A percentile compares a stretch with the other conserved stretches of the same genome.
These are phyloP conservation scores for Tonatia bakeri DNA, from an alignment of 2,113 vertebrate species.

Conservation along the genomic window DNA sequence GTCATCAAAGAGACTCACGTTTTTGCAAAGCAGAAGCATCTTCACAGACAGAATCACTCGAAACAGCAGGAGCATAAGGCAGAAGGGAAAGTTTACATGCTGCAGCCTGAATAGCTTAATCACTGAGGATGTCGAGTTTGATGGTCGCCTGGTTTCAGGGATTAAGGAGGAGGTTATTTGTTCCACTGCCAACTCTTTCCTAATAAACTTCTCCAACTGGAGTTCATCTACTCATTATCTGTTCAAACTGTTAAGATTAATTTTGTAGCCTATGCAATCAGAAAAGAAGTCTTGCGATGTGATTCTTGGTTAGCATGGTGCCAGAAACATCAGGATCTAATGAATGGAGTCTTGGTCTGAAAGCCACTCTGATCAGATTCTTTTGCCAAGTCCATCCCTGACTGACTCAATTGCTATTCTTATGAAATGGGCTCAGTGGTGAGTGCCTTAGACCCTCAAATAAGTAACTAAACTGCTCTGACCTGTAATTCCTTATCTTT, in stretches of 20 bases:
- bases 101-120: slow-evolving; percentile 17
- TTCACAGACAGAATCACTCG: not conserved
- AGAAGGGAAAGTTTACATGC: not conserved
- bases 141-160: slow-evolving; percentile 66
- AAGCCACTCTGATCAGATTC: not conserved
- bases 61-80: not conserved
- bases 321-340: slow-evolving; percentile 66
- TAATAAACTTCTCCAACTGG: slow-evolving; percentile 55
- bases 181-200: slow-evolving; percentile 58
- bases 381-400: slow-evolving; percentile 30
- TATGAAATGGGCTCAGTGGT: slow-evolving; percentile 37
- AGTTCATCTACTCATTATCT: slow-evolving; percentile 54
- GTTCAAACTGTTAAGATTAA: slow-evolving; percentile 62
- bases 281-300: slow-evolving; percentile 41
- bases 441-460: not conserved
- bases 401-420: not conserved
- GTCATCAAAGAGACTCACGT: slow-evolving; percentile 20
- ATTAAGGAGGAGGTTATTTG: slow-evolving; percentile 60
- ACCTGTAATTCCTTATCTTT: slow-evolving; percentile 46
- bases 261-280: slow-evolving; percentile 60
- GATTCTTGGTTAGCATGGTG: slow-evolving; percentile 52
- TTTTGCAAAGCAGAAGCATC: slow-evolving; percentile 19
- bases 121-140: slow-evolving; percentile 35
- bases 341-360: slow-evolving; percentile 43
- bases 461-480: slow-evolving; percentile 34